Evolutionary conservation across 2,888 invertebrate genomes (phyloP), one percentile per base, ranked within the genome.

Genomic region (Drosophila macrospina): DNA sequence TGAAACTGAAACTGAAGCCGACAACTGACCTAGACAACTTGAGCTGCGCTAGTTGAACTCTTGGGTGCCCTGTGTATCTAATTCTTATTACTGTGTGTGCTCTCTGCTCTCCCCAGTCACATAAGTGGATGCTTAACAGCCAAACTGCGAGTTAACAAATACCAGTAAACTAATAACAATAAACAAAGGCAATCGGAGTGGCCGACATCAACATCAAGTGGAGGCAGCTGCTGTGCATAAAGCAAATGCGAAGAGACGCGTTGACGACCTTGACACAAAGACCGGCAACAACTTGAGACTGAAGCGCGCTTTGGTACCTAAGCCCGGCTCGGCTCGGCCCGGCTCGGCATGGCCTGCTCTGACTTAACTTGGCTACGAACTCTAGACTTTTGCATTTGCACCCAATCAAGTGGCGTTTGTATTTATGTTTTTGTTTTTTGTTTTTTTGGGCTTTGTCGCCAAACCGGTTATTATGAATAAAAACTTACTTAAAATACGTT

Each of bases 201-300:
- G 39, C 8, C n/a, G 42, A 30, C 56, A 48, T n/a, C n/a, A n/a
- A n/a, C n/a, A 41, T 30, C 45, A 26, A 42, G 30, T 47, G 13
- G 7, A 16, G 15, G 37, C 7, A 39, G 39, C 41, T 34, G 26
- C 34, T 34, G 26, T 28, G 16, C 11, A 47, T 54, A 7, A 11
- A n/a, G 37, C 13, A 8, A 45, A 36, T 26, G 34, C 34, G 39
- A 16, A 32, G 50, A 41, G 24, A 48, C 10, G 11, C 13, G 45
- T 28, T 36, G 70, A 61, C 90, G 88, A 89, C 88, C 88, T 89
- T 89, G 88, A 90, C 88, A 89, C 88, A 89, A 90, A 89, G 89
- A 86, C 86, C 81, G 90, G 80, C 73, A 77, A 77, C 68, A 69
- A 61, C 59, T 76, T 61, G 30, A 59, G 32, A 48, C 34, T 52